A percentile compares a stretch with the other conserved stretches of the same genome.
These are phyloP conservation scores for Machimus atricapillus DNA, from an alignment of 2,888 invertebrate genomes.

Conservation along the genomic window DNA sequence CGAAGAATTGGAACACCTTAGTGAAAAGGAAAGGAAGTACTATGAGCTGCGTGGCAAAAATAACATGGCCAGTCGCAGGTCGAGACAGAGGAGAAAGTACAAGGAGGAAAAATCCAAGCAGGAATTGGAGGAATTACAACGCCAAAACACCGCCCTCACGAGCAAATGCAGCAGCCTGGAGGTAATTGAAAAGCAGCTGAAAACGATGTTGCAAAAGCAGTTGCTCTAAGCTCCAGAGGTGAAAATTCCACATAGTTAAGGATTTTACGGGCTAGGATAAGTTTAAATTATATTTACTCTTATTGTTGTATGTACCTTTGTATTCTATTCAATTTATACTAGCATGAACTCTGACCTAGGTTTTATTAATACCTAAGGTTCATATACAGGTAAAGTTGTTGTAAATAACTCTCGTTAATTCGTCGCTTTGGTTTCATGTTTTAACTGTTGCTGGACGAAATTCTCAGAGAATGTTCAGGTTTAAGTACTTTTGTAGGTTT, in stretches of 20 bases:
- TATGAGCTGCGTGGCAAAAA: conserved; percentile 77
- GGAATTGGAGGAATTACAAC: conserved; percentile 51
- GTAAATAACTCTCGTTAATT: neutral
- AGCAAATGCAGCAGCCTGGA: neutral
- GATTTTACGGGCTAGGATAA: neutral
- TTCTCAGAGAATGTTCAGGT: neutral
- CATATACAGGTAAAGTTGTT: neutral
- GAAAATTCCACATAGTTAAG: neutral
- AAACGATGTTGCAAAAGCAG: neutral
- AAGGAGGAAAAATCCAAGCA: conserved; percentile 64
- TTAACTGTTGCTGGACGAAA: neutral
- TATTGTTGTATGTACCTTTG: neutral
- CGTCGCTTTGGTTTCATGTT: neutral
- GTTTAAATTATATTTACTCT: neutral
- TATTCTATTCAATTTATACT: neutral
- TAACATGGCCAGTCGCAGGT: conserved; percentile 79
- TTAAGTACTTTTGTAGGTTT: neutral
- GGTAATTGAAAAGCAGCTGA: neutral
- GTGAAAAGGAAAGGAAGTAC: conserved; percentile 67
- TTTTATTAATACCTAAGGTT: neutral
- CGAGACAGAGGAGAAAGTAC: conserved; percentile 74
- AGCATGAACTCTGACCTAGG: neutral
- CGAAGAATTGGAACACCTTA: conserved; percentile 49
- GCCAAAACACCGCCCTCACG: neutral
- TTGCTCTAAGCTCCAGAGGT: neutral